Percentiles rank a stretch among this genome's conserved stretches.
Evolutionary conservation across 2,888 invertebrate genomes (phyloP).

Genomic region (Heliconius sara): DNA sequence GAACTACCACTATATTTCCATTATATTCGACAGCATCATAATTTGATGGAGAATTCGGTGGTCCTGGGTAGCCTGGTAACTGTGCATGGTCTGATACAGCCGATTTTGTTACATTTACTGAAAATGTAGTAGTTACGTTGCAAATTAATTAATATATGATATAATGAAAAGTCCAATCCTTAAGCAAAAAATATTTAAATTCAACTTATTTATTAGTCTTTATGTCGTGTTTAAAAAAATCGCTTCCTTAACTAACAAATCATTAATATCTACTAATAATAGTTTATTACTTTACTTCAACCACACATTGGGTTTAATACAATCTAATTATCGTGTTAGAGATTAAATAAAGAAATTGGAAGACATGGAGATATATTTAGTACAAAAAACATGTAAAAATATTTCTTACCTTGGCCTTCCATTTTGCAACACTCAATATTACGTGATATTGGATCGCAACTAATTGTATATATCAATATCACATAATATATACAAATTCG

Average conservation of each 20-base stretch:
- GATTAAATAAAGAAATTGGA: not conserved
- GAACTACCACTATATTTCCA: not conserved
- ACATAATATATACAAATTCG: not conserved
- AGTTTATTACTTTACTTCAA: too few relatives aligned
- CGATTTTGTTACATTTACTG: constrained; percentile 2
- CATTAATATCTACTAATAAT: too few relatives aligned
- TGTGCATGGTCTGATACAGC: not conserved
- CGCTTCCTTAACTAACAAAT: too few relatives aligned
- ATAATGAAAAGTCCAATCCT: not conserved
- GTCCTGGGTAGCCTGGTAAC: constrained; percentile 1
- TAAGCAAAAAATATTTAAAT: not conserved
- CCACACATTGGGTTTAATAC: not conserved
- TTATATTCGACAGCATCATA: not conserved
- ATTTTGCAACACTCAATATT: constrained; percentile 12
- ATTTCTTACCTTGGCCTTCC: constrained; percentile 7
- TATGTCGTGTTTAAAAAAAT: too few relatives aligned
- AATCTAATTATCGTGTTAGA: not conserved
- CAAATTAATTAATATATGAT: not conserved
- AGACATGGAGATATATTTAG: not conserved
- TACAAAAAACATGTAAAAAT: not conserved
- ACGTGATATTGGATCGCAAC: not conserved
- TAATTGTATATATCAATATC: not conserved
- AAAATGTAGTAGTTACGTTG: not conserved
- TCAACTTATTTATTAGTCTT: not conserved
- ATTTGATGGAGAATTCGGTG: not conserved